These are phyloP conservation scores for Conus ventricosus DNA, from an alignment of 1,140 invertebrate species.

Conservation along the genomic window DNA sequence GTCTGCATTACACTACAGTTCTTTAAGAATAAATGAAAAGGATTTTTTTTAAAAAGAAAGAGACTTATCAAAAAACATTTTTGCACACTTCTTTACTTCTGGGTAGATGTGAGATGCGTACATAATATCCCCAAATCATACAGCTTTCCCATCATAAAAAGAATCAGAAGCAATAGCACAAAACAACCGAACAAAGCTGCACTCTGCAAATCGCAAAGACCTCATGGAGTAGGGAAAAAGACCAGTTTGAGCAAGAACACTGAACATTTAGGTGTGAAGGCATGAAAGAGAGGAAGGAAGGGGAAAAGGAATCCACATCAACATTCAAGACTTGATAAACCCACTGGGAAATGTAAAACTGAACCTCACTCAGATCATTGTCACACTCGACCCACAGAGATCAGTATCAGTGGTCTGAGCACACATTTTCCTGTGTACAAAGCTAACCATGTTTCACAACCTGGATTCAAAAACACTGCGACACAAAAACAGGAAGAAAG, in stretches of 20 bases:
- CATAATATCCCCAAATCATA: too few species aligned
- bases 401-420: neutral
- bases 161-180: too few species aligned
- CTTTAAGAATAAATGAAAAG: too few species aligned
- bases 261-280: neutral
- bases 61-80: too few species aligned
- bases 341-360: neutral
- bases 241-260: conserved; percentile 3
- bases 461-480: neutral
- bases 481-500: neutral
- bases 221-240: neutral
- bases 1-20: too few species aligned
- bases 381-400: neutral
- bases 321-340: neutral
- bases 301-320: neutral
- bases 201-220: neutral
- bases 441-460: neutral
- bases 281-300: neutral
- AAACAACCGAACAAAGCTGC: too few species aligned
- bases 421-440: conserved; percentile 1
- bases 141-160: too few species aligned
- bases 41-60: too few species aligned
- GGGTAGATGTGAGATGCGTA: too few species aligned
- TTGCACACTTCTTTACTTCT: too few species aligned
- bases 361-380: neutral